Conservation (phyloP, 2,797 vertebrate genomes). For the Orestias chungarensis region DNA sequence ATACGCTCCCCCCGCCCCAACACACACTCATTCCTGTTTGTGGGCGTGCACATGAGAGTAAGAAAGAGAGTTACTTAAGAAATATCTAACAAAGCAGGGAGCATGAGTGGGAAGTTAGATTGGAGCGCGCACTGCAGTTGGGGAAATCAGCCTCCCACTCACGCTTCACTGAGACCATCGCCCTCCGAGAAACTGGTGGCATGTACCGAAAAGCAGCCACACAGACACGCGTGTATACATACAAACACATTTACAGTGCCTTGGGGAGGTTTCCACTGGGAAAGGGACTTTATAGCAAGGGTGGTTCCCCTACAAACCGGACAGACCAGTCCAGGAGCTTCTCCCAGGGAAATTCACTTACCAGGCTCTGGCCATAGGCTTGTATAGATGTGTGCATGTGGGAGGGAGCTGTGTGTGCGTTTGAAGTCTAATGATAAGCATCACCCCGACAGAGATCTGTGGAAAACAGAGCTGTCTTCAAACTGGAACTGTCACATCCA, state of each 20-base stretch:
- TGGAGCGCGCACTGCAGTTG: conserved; percentile 62
- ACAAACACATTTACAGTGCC: conserved; percentile 45
- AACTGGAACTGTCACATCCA: conserved; percentile 77
- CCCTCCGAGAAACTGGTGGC: conserved; percentile 71
- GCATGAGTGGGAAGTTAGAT: conserved; percentile 75
- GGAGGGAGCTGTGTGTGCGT: conserved; percentile 22
- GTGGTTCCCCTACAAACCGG: conserved; percentile 54
- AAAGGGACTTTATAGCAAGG: conserved; percentile 7
- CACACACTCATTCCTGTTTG: conserved; percentile 47
- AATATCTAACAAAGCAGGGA: conserved; percentile 75
- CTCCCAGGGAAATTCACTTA: conserved; percentile 65
- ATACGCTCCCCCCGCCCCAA: conserved; percentile 13
- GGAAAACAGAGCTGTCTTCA: conserved; percentile 71
- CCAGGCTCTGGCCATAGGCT: conserved; percentile 64
- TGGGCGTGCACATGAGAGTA: conserved; percentile 26
- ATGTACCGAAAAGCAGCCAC: conserved; percentile 68
- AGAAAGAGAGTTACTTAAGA: conserved; percentile 63
- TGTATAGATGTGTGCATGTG: conserved; percentile 6
- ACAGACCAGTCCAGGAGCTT: conserved; percentile 68
- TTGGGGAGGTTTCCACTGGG: conserved; percentile 59
- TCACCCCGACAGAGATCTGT: conserved; percentile 73
- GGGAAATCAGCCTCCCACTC: conserved; percentile 75
- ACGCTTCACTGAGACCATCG: conserved; percentile 71
- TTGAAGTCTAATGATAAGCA: conserved; percentile 72
- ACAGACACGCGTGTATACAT: conserved; percentile 41